Base-by-base conservation (phyloP, 2,113 vertebrate genomes). In the Propithecus coquereli region DNA sequence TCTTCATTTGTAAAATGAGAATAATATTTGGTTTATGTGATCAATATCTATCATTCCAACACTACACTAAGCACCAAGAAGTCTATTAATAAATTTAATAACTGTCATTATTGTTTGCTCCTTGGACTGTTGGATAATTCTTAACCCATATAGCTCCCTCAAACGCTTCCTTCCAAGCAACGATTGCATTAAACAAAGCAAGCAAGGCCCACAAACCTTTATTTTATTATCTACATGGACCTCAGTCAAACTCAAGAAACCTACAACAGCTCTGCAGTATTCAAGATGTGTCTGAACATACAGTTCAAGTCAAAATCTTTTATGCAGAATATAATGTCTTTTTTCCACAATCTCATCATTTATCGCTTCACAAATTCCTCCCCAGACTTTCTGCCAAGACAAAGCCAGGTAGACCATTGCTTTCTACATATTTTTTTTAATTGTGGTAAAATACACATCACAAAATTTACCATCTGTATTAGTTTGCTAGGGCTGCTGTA, bases 361-460 rank as follows among this genome's bases (percentile, higher is more conserved):
- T 86, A 90, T 52, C 65, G 43, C 63, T 91, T 97, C 65, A 85
- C 37, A 91, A 89, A 77, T 14, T 50, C 89, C 34, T 91, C 32
- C 14, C 20, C 8, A 89, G 50, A 92, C 20, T 85, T 94, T 81
- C 54, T 88, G 34, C 34, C 50, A 89, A 52, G 34, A 89, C 74
- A 92, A 88, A 94, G 47, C 57, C 32, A 50, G 20, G 68, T 43
- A 74, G 57, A 52, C 30, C 8, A 89, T 61, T 93, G 45, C 50
- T 74, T 54, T 40, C 52, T 16, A n/a, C 27, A 34, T 54, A 22
- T 40, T 65, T 85, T 77, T 47, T 27, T 23, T 57, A 88, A 40
- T 71, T 59, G n/a, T 76, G 13, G 10, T 65, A 63, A 76, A 86
- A 65, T 71, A 43, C 52, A 76, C 22, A 25, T 23, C 40, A 57